Percentiles rank a stretch among this genome's conserved stretches.
Conservation (phyloP, 2,113 vertebrate genomes). For the Hippocampus zosterae region DNA sequence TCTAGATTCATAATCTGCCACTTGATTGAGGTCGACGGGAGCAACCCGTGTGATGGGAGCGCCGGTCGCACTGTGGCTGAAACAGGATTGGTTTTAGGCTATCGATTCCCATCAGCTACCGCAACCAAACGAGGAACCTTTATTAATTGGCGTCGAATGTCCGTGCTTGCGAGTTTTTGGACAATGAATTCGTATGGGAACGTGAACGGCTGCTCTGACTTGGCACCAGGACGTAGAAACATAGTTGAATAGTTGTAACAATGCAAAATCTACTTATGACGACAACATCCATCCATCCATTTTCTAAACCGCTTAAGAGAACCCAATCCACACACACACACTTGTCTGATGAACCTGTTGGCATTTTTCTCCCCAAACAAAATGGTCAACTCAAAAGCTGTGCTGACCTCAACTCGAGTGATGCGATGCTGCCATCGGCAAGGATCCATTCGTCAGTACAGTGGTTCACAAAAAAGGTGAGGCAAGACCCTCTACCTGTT, state of each 20-base stretch:
- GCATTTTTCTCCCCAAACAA: no score
- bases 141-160: neutral
- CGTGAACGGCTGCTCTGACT: neutral
- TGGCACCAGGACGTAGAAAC: neutral
- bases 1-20: neutral
- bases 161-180: neutral
- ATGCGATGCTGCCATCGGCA: no score
- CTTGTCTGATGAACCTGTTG: no score
- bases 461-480: no score
- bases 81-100: neutral
- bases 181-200: neutral
- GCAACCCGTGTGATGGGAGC: neutral
- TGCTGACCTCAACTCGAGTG: no score
- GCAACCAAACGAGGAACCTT: neutral
- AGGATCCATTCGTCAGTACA: no score
- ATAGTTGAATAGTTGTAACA: neutral
- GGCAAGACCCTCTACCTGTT: no score
- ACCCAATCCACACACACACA: no score
- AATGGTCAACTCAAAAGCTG: no score
- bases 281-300: no score
- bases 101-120: neutral
- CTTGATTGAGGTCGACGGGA: neutral
- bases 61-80: neutral
- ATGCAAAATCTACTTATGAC: neutral
- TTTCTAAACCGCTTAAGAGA: no score